Conservation (phyloP, 2,797 vertebrate genomes). For the Limosa lapponica region DNA sequence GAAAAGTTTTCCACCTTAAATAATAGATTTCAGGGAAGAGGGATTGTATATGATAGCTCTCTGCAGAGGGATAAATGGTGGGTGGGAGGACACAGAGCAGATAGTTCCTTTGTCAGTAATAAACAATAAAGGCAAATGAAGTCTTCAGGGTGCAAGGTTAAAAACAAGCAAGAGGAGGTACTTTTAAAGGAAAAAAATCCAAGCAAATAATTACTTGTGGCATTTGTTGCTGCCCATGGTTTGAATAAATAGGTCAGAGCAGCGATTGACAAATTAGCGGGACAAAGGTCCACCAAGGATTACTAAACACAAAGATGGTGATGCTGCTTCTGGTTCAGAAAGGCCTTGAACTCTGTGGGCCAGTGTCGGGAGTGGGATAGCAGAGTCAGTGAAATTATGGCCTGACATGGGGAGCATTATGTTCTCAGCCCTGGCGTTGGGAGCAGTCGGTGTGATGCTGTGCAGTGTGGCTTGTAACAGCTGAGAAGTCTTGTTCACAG, state of each 20-base stretch:
- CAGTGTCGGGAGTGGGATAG: too few species aligned
- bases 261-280: not conserved
- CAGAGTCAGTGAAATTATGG: not conserved
- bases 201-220: not conserved
- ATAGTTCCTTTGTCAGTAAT: not conserved
- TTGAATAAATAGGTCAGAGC: not conserved
- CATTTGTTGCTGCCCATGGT: not conserved
- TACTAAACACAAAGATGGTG: not conserved
- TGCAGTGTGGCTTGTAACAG: not conserved
- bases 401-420: fast-evolving
- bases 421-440: not conserved
- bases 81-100: fast-evolving
- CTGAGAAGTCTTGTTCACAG: not conserved
- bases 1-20: not conserved
- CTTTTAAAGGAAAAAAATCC: not conserved
- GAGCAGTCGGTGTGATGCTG: not conserved
- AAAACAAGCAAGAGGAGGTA: not conserved
- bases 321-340: not conserved
- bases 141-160: not conserved
- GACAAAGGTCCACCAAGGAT: not conserved
- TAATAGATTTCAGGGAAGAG: not conserved
- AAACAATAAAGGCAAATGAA: not conserved
- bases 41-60: not conserved
- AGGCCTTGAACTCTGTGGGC: not conserved
- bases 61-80: not conserved